Base-by-base conservation (phyloP, 2,113 vertebrate genomes). In the Muscicapa adusta region DNA sequence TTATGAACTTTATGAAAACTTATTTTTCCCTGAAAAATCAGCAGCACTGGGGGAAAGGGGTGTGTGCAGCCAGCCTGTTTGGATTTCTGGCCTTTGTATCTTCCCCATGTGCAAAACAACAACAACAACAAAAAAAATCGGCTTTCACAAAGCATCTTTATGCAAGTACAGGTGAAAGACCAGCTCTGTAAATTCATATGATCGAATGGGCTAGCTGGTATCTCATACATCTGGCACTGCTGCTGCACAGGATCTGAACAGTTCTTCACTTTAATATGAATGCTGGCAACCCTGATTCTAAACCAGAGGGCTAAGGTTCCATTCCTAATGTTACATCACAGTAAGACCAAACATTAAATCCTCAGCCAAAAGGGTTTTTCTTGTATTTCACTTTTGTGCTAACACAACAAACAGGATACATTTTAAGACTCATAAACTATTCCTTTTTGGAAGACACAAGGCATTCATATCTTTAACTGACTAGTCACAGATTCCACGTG, bases 401-500 rank as follows among this genome's bases (percentile, higher is more conserved):
- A 93, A 84, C 33, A 80, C 38, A 78, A 93, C 50, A 53, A 95
- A 88, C 56, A 70, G 74, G 48, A 36, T 51, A 72, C 6, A 5
- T 66, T 79, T 89, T 66, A 93, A 76, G 85, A 83, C 43, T 74
- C 53, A 88, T 8, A 79, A 91, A 87, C 23, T 24, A 33, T 90
- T 97, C 63, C 31, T 5, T 60, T 94, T 95, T 89, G 74, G 72
- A 93, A 97, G 89, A 93, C 16, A 40, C 22, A 58, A 81, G 40
- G 45, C 82, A 91, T 71, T 54, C 31, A 18, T 29, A 74, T 73
- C 85, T 76, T 90, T 54, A 95, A 96, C 70, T 92, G 66, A 96
- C 29, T 89, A 89, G 71, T 94, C 45, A 94, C 45, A 85, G 63
- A 89, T 84, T 95, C 76, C 22, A 80, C 75, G 71, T 38, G 76